Evolutionary conservation across 2,888 invertebrate genomes (phyloP).

Genomic region (Falcaria lacertinaria): DNA sequence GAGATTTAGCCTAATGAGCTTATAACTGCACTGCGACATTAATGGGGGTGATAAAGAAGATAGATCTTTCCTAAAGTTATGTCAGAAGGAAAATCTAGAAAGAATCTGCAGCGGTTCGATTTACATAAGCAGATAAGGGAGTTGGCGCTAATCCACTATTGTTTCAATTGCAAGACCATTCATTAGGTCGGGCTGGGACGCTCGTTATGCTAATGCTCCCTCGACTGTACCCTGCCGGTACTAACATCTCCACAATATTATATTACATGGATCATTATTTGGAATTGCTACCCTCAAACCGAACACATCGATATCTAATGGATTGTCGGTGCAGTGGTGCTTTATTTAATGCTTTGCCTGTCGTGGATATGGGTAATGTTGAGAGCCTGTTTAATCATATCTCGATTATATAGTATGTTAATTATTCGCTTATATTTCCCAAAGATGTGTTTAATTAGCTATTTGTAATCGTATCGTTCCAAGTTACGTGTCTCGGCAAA

Average conservation of each 20-base stretch:
- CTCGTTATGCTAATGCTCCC: slow-evolving; percentile 64
- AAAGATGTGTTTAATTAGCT: too few relatives aligned
- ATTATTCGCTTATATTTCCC: too few relatives aligned
- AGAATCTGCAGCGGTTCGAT: slow-evolving; percentile 26
- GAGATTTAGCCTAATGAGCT: neutral
- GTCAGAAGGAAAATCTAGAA: slow-evolving; percentile 5
- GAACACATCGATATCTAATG: too few relatives aligned
- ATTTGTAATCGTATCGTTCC: neutral
- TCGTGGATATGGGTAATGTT: too few relatives aligned
- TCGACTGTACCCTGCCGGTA: slow-evolving; percentile 43
- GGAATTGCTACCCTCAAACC: too few relatives aligned
- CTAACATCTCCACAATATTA: slow-evolving; percentile 22
- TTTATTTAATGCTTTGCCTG: too few relatives aligned
- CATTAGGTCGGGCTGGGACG: slow-evolving; percentile 51
- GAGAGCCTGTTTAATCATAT: too few relatives aligned
- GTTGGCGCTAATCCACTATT: slow-evolving; percentile 61
- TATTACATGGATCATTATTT: slow-evolving; percentile 9
- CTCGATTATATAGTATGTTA: too few relatives aligned
- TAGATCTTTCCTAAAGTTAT: neutral
- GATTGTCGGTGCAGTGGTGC: too few relatives aligned
- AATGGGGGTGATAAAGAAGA: neutral
- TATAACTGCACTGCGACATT: neutral
- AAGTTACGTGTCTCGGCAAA: neutral
- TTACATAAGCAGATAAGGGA: slow-evolving; percentile 57
- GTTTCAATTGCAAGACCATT: slow-evolving; percentile 71